phyloP scores from a whole-genome alignment of 2,888 invertebrate species.

The Xiphydria camelus region DNA sequence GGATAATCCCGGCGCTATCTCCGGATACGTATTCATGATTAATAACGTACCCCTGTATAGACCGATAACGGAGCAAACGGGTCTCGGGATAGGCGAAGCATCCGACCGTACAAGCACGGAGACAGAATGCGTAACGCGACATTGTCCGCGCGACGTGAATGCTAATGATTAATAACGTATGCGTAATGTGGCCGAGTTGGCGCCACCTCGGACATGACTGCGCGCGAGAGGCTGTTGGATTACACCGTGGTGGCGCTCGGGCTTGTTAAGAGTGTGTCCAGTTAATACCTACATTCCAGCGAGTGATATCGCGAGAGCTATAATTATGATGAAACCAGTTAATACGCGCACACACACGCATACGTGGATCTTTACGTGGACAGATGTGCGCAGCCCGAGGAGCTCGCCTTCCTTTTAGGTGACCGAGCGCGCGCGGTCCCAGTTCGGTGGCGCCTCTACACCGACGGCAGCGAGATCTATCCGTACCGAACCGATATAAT shows the following conservation, averaged over 20 bases:
- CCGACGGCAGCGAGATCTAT: slow-evolving; percentile 17
- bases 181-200: slow-evolving; percentile 20
- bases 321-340: slow-evolving; percentile 7
- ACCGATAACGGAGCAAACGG: background rate
- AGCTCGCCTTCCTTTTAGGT: background rate
- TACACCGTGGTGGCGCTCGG: background rate
- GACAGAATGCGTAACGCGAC: background rate
- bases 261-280: background rate
- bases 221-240: background rate
- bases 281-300: slow-evolving; percentile 4
- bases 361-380: background rate
- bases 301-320: background rate
- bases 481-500: slow-evolving; percentile 8
- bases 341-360: background rate
- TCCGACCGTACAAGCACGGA: background rate
- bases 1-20: no score
- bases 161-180: slow-evolving; percentile 20
- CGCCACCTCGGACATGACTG: slow-evolving; percentile 20
- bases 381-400: background rate
- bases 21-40: no score
- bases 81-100: background rate
- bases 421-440: background rate
- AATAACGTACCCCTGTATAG: no score
- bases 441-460: slow-evolving; percentile 1
- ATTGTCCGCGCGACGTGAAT: slow-evolving; percentile 17